Evolutionary conservation across 2,797 vertebrate species (phyloP).

Genomic region (Eulemur albifrons): DNA sequence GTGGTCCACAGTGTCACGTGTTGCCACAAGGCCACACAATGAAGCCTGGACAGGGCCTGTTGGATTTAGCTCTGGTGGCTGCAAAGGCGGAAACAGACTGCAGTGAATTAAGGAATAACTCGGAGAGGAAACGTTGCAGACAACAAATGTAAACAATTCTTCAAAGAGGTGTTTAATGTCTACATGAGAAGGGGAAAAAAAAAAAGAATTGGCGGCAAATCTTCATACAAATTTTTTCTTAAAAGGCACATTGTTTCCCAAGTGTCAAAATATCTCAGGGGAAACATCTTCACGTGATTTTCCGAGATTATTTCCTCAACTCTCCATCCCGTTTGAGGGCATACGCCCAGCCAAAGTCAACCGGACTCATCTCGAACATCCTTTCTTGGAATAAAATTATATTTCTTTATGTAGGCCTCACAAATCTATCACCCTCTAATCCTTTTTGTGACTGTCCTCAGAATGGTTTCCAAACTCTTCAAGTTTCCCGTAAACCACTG

Average conservation of each 20-base stretch:
- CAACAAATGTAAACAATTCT: background rate
- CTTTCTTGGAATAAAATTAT: constrained; percentile 30
- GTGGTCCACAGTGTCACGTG: background rate
- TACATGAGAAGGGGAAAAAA: background rate
- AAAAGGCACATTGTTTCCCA: background rate
- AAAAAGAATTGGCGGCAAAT: background rate
- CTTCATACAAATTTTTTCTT: background rate
- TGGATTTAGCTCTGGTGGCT: background rate
- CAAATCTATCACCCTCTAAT: background rate
- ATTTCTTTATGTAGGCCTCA: background rate
- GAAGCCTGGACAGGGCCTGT: background rate
- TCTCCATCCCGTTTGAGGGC: background rate
- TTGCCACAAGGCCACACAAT: background rate
- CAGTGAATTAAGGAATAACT: background rate
- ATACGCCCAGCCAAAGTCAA: background rate
- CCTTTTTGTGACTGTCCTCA: background rate
- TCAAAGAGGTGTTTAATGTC: background rate
- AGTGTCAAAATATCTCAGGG: background rate
- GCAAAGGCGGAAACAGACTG: background rate
- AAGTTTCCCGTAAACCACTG: background rate
- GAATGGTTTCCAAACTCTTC: background rate
- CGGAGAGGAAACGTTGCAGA: background rate
- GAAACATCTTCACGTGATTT: background rate
- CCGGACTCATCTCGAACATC: background rate
- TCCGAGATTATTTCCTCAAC: constrained; percentile 5